These are phyloP conservation scores for Anableps anableps DNA, from an alignment of 2,797 vertebrate genomes.

Conservation along the genomic window DNA sequence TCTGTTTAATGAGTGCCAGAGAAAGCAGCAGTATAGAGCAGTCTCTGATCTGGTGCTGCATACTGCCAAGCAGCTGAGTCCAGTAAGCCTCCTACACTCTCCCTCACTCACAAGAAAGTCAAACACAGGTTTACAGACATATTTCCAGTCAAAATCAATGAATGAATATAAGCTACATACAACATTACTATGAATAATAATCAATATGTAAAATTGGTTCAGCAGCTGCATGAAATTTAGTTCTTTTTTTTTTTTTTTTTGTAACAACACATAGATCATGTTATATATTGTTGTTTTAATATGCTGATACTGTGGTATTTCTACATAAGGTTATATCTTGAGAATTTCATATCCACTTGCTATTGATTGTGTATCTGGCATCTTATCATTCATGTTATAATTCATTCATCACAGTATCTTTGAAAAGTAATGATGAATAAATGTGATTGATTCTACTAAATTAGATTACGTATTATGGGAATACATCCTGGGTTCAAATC, in stretches of 20 bases:
- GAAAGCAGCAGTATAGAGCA: background rate
- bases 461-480: background rate
- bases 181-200: background rate
- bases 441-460: background rate
- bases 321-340: too few relatives aligned
- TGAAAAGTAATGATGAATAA: too few relatives aligned
- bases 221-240: background rate
- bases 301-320: too few relatives aligned
- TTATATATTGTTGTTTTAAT: too few relatives aligned
- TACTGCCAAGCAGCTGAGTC: background rate
- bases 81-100: background rate
- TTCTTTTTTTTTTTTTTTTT: background rate
- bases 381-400: too few relatives aligned
- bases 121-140: background rate
- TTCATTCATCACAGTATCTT: too few relatives aligned
- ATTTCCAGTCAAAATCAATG: background rate
- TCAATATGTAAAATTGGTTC: background rate
- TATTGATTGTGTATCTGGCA: too few relatives aligned
- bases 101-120: background rate
- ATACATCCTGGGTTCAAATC: too few relatives aligned
- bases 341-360: too few relatives aligned
- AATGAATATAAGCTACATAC: background rate
- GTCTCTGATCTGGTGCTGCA: background rate
- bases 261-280: background rate
- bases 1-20: background rate